A percentile compares a stretch with the other conserved stretches of the same genome.
Evolutionary conservation across 2,113 vertebrate genomes (phyloP).

Genomic region (Alouatta palliata): DNA sequence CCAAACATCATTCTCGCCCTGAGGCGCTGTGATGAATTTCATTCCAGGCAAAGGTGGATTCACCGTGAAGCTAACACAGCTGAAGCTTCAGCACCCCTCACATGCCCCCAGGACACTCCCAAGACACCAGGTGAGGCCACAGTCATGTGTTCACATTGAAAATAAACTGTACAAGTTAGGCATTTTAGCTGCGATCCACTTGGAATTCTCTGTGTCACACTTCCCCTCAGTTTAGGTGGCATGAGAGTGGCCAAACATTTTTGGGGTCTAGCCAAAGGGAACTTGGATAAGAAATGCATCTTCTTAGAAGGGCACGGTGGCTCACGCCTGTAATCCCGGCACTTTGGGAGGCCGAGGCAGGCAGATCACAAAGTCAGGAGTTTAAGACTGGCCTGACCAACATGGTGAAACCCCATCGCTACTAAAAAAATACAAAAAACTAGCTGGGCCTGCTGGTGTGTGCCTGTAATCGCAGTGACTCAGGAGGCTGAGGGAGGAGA

Average conservation of each 20-base stretch:
- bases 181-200: not conserved
- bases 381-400: too few relatives aligned
- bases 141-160: not conserved
- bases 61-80: not conserved
- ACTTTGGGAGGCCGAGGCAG: too few relatives aligned
- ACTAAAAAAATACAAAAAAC: too few relatives aligned
- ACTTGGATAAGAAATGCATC: not conserved
- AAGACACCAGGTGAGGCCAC: not conserved
- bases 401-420: too few relatives aligned
- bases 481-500: too few relatives aligned
- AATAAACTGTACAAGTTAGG: not conserved
- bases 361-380: too few relatives aligned
- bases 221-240: not conserved
- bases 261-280: not conserved
- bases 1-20: not conserved
- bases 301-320: not conserved
- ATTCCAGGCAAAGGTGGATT: not conserved
- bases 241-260: not conserved
- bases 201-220: not conserved
- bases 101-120: not conserved
- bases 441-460: too few relatives aligned
- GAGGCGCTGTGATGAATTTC: not conserved
- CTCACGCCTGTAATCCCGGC: too few relatives aligned
- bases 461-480: too few relatives aligned
- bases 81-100: not conserved